Evolutionary conservation across 2,113 vertebrate genomes (phyloP), one percentile per base, ranked within the genome.

Genomic region (Rhinolophus sinicus): DNA sequence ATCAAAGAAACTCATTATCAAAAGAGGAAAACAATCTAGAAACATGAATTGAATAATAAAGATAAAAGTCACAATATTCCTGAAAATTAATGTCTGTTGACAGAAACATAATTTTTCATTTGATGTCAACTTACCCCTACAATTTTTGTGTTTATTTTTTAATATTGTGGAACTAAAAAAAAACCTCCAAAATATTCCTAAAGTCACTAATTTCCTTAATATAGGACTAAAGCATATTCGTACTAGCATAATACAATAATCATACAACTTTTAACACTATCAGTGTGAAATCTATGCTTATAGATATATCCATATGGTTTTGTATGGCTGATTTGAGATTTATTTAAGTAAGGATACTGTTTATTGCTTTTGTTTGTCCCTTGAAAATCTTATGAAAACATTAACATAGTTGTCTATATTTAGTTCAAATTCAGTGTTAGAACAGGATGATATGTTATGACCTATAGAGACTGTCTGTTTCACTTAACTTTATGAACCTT

Each of bases 121-220:
- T 92, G 35, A 64, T 69, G 44, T 54, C 44, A 87, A 30, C 3
- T 50, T 50, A 2, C 18, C 8, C 3, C 6, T 86, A 50, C 0
- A 65, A 54, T 56, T 54, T 85, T 93, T 84, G 8, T 47, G 24
- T 30, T 90, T n/a, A 64, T 77, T 26, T 87, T 96, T 85, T 72
- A 88, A 58, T 82, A 19, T 40, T 6, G 7, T 38, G 64, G 26
- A 28, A 62, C 30, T 62, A 62, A 62, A 62, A 62, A 50, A 56
- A 95, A 73, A 56, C 16, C 16, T 89, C n/a, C 3, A 21, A 82
- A 82, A 58, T 76, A 35, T 70, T 60, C 3, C 16, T 93, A 38
- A 94, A 76, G 10, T 40, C 35, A 83, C 58, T n/a, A 60, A 10
- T 85, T 70, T 88, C 15, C 10, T 67, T 78, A 64, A n/a, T 38